These are phyloP conservation scores for Sarcophaga caerulescens DNA, from an alignment of 2,888 invertebrate species.

Conservation along the genomic window DNA sequence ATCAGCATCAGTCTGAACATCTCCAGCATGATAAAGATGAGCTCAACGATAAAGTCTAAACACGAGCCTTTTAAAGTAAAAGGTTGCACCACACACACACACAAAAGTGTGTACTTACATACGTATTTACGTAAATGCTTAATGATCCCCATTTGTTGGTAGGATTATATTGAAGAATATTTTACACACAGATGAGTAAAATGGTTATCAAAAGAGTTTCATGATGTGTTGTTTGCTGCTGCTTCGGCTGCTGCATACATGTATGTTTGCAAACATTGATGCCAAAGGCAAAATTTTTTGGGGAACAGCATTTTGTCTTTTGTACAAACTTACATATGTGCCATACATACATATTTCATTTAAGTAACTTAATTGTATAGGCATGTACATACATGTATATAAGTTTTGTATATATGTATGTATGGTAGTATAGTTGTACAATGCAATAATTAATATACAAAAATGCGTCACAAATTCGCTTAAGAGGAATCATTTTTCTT, in stretches of 20 bases:
- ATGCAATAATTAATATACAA: conserved; percentile 79
- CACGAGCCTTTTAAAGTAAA: conserved; percentile 41
- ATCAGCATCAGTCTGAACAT: conserved; percentile 29
- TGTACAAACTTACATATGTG: no score
- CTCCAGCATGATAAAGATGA: conserved; percentile 36
- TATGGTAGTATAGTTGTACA: conserved; percentile 35
- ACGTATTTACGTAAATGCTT: conserved; percentile 15
- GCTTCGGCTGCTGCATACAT: not conserved
- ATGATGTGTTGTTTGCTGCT: not conserved
- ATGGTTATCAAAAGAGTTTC: not conserved
- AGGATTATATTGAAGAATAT: conserved; percentile 15
- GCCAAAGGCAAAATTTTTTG: no score
- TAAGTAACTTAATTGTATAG: not conserved
- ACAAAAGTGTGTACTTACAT: conserved; percentile 10
- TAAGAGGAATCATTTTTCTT: conserved; percentile 70
- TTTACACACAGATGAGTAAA: not conserved
- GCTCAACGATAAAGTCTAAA: conserved; percentile 49
- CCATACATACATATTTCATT: not conserved
- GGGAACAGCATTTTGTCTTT: no score
- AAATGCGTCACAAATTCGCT: conserved; percentile 78
- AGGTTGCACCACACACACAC: not conserved
- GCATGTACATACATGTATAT: not conserved
- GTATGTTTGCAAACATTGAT: no score
- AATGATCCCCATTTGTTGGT: conserved; percentile 50
- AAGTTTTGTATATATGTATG: not conserved